Percentiles rank a stretch among this genome's conserved stretches.
These are phyloP conservation scores for Mola mola DNA, from an alignment of 2,113 vertebrate genomes.

Conservation along the genomic window DNA sequence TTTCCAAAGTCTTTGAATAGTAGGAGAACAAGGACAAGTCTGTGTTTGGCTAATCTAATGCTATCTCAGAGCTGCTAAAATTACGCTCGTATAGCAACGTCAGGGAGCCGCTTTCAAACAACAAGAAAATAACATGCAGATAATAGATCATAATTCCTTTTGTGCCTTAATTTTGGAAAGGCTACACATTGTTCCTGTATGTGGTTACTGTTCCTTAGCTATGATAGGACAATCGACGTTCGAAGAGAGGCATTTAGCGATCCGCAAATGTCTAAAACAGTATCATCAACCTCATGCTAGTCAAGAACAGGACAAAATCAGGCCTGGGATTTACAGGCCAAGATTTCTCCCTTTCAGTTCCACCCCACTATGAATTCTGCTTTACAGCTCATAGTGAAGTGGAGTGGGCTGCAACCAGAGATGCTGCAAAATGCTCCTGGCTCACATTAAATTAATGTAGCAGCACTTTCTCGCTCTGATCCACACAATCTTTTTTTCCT, in stretches of 20 bases:
- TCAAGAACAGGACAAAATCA: conserved; percentile 9
- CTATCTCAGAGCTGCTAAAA: background rate
- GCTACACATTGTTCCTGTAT: too few relatives aligned
- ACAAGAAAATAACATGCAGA: too few relatives aligned
- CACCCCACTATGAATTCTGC: conserved; percentile 37
- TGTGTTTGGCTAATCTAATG: too few relatives aligned
- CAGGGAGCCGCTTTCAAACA: too few relatives aligned
- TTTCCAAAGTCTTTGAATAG: too few relatives aligned
- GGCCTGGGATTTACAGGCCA: conserved; percentile 16
- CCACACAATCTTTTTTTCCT: conserved; percentile 60
- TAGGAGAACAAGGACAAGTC: too few relatives aligned
- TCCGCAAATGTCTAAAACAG: conserved; percentile 7
- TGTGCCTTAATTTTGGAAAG: conserved; percentile 2
- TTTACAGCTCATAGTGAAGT: conserved; percentile 45
- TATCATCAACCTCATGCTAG: conserved; percentile 13
- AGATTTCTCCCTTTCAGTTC: conserved; percentile 31
- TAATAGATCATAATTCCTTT: too few relatives aligned
- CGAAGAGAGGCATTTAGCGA: background rate
- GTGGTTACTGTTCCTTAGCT: too few relatives aligned
- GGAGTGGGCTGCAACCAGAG: conserved; percentile 52
- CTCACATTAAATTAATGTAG: conserved; percentile 70
- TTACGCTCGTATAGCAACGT: too few relatives aligned
- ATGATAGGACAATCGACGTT: too few relatives aligned
- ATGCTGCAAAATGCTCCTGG: conserved; percentile 69
- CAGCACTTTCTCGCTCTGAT: conserved; percentile 64